Conservation (phyloP, 2,113 vertebrate species). For the Pholis gunnellus region DNA sequence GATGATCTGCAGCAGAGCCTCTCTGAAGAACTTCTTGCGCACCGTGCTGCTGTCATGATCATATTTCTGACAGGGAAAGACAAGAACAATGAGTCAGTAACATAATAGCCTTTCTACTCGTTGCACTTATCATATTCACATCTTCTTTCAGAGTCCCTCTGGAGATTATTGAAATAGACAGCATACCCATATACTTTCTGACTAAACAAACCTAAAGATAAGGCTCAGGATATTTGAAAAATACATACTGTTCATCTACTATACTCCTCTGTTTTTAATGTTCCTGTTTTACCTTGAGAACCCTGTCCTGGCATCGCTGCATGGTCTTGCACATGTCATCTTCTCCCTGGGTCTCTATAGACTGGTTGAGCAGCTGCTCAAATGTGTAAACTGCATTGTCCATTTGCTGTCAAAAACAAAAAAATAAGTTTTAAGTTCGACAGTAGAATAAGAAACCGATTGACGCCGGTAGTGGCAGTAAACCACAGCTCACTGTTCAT, state of each 20-base stretch:
- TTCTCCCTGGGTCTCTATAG: constrained; percentile 85
- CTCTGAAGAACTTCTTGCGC: constrained; percentile 97
- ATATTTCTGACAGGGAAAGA: constrained; percentile 87
- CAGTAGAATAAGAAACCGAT: background rate
- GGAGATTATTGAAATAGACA: background rate
- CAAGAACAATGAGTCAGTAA: constrained; percentile 10
- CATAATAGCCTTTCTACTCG: background rate
- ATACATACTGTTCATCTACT: background rate
- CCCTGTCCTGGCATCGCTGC: constrained; percentile 94
- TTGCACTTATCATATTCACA: background rate
- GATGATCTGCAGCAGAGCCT: constrained; percentile 96
- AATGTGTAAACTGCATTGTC: constrained; percentile 94
- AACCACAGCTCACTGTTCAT: background rate
- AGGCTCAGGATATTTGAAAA: background rate
- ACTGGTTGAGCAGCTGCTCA: constrained; percentile 95
- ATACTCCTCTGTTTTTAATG: background rate
- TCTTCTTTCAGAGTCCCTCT: background rate
- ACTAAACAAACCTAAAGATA: background rate
- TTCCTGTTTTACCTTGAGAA: constrained; percentile 90
- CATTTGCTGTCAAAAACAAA: constrained; percentile 89
- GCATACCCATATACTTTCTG: background rate
- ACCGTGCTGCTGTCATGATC: constrained; percentile 98
- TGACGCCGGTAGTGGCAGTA: background rate
- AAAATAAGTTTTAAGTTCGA: background rate
- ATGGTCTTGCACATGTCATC: constrained; percentile 91